phyloP scores from a whole-genome alignment of 1,140 invertebrate species.

The Meteorus sp. region DNA sequence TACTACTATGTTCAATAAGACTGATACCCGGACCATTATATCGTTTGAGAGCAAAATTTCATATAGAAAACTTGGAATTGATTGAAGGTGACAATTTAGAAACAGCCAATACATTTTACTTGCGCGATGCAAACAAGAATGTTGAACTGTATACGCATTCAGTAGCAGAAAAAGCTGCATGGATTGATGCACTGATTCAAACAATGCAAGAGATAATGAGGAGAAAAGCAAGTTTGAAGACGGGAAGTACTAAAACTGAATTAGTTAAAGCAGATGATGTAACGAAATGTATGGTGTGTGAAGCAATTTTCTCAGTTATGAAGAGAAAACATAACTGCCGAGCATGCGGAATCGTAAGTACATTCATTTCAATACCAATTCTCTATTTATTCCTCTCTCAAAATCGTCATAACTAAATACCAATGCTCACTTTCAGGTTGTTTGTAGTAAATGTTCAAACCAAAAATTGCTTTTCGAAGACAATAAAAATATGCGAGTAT shows the following conservation, averaged over 20 bases:
- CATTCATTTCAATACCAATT: too few species aligned
- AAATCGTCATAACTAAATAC: neutral
- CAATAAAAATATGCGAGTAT: slow-evolving; percentile 60
- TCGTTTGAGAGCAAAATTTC: slow-evolving; percentile 60
- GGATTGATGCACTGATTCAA: slow-evolving; percentile 66
- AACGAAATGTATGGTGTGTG: slow-evolving; percentile 76
- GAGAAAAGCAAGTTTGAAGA: slow-evolving; percentile 61
- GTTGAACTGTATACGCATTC: slow-evolving; percentile 52
- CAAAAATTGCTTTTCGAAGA: slow-evolving; percentile 70
- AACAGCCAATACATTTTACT: slow-evolving; percentile 69
- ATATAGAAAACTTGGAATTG: slow-evolving; percentile 65
- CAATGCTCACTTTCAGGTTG: slow-evolving; percentile 60
- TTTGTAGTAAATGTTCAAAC: slow-evolving; percentile 72
- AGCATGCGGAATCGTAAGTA: slow-evolving; percentile 72
- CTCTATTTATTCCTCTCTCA: neutral
- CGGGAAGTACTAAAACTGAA: slow-evolving; percentile 56
- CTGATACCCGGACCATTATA: slow-evolving; percentile 63
- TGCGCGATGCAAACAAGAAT: slow-evolving; percentile 65
- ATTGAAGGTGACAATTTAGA: slow-evolving; percentile 67
- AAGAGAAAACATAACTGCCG: slow-evolving; percentile 76
- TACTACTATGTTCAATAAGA: slow-evolving; percentile 63
- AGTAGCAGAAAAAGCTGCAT: slow-evolving; percentile 66
- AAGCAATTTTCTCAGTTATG: slow-evolving; percentile 71
- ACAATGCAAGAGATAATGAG: slow-evolving; percentile 67
- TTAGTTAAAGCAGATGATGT: slow-evolving; percentile 72